Evolutionary conservation across 1,140 invertebrate species (phyloP).

Genomic region (Drosophila hydei): DNA sequence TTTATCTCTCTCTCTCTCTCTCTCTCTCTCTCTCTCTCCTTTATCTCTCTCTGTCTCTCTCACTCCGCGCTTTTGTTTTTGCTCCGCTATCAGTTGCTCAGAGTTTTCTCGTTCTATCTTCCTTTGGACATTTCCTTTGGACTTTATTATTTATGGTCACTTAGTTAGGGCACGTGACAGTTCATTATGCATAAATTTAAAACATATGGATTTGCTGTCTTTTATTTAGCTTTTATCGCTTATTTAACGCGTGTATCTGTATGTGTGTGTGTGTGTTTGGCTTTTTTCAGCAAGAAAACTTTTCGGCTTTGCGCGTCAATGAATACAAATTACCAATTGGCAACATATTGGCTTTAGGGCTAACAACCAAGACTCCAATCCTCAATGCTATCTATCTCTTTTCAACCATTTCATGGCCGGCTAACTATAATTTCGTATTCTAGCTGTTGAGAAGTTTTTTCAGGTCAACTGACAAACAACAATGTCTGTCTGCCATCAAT

Average conservation of each 20-base stretch:
- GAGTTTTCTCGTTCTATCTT: conserved; percentile 23
- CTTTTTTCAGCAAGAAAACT: conserved; percentile 27
- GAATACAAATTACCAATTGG: conserved; percentile 64
- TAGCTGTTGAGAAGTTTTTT: no score
- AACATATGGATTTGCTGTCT: conserved; percentile 50
- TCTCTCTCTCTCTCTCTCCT: no score
- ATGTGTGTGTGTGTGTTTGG: conserved; percentile 1
- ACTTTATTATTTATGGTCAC: conserved; percentile 65
- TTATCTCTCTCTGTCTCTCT: no score
- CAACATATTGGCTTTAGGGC: conserved; percentile 30
- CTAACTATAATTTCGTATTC: background rate
- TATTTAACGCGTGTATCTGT: conserved; percentile 24
- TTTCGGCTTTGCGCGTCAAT: conserved; percentile 41
- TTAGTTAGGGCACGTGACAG: conserved; percentile 45
- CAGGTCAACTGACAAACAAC: no score
- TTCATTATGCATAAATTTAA: conserved; percentile 60
- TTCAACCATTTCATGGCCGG: background rate
- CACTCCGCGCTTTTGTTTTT: conserved; percentile 17
- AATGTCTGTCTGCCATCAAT: no score
- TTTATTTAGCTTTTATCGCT: conserved; percentile 39
- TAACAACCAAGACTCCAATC: background rate
- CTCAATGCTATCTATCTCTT: background rate
- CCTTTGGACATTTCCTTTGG: conserved; percentile 14
- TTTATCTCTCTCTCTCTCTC: background rate
- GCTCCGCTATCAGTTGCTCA: conserved; percentile 24